Evolutionary conservation across 1,140 invertebrate genomes (phyloP), one percentile per base, ranked within the genome.

Genomic region (Hormaphis cornu): DNA sequence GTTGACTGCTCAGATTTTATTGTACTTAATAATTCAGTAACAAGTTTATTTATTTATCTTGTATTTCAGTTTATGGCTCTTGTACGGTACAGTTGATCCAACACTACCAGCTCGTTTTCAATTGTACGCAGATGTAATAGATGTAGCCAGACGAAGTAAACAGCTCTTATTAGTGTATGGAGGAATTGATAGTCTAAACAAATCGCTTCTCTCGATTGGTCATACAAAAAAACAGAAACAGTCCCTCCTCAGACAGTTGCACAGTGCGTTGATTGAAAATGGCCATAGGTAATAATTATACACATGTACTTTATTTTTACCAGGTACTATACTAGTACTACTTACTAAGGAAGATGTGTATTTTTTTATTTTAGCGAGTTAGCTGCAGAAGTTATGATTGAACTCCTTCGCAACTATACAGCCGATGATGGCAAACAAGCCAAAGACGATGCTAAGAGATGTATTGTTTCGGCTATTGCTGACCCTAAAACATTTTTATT

Each of bases 381-480:
- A 75, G 93, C 93, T 28, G 88, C 92, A 26, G 93, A 94, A 79
- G 93, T 97, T 1, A 97, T 98, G 94, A 89, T 97, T 71, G 94
- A 97, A 79, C 81, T 98, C 5, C 78, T 98, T 35, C 90, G 93
- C 14, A 97, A 95, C 1, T 98, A 97, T 76, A 97, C 94, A 53
- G 88, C 92, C 70, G 94, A 97, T 76, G 97, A 96, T 82, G 95
- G 95, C 2, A 94, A 93, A 40, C 92, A 95, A 74, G 95, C 95
- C 0, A 84, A 93, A 74, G 93, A 97, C 81, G 95, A 98, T 83
- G 95, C 95, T 8, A 93, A 96, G 75, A 88, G 91, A 75, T 98
- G 95, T 79, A 98, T 98, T 77, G 87, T 95, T 18, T 89, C 94
- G 18, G 94, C 93, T 59, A 79, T 98, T 59, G 93, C 90, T 42